phyloP scores from a whole-genome alignment of 2,113 vertebrate species.

The Vimba vimba region DNA sequence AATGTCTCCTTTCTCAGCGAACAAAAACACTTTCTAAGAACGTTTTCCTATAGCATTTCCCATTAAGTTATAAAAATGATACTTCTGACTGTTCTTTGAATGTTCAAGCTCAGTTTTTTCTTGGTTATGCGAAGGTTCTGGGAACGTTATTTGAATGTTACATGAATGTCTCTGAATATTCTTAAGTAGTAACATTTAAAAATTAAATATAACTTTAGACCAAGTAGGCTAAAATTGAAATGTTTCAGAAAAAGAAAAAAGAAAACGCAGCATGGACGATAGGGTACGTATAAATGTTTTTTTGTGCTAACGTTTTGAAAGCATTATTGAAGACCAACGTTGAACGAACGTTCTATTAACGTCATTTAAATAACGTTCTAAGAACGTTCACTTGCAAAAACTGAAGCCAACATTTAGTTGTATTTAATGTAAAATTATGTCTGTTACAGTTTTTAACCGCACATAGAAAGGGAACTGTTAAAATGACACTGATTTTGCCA shows the following conservation, averaged over 20 bases:
- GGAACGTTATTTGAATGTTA: background rate
- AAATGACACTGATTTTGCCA: too few species aligned
- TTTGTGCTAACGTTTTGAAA: background rate
- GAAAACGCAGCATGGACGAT: background rate
- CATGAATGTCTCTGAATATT: background rate
- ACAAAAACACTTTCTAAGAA: background rate
- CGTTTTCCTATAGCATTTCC: background rate
- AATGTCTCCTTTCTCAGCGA: background rate
- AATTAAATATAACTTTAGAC: background rate
- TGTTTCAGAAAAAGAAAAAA: too few species aligned
- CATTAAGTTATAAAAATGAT: background rate
- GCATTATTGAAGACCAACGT: too few species aligned
- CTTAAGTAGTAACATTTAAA: background rate
- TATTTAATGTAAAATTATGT: too few species aligned
- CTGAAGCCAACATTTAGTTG: too few species aligned
- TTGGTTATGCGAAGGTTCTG: background rate
- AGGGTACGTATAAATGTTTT: too few species aligned
- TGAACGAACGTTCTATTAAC: background rate
- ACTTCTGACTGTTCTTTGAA: too few species aligned
- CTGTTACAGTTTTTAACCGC: too few species aligned
- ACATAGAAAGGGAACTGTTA: too few species aligned
- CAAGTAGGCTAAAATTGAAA: background rate
- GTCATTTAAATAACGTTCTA: background rate
- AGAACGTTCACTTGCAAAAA: too few species aligned
- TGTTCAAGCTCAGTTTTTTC: background rate